These are phyloP conservation scores for Columbina picui DNA, from an alignment of 2,113 vertebrate species.

Conservation along the genomic window DNA sequence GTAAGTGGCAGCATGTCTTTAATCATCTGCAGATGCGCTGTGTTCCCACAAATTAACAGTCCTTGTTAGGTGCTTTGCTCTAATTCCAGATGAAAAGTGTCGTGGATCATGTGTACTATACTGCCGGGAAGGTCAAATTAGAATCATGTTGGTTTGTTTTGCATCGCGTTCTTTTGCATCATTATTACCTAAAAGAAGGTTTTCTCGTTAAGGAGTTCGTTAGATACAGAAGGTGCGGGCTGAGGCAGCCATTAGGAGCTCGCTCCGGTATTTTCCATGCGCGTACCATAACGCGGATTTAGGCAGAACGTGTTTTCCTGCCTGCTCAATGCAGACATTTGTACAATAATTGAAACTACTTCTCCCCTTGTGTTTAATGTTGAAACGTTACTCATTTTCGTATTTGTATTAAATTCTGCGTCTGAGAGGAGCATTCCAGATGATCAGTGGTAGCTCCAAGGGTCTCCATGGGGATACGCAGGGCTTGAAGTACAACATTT, in stretches of 20 bases:
- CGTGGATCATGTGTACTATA: neutral
- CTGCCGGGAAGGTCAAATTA: neutral
- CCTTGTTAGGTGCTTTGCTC: neutral
- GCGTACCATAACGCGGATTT: neutral
- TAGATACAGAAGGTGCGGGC: neutral
- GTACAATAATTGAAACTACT: neutral
- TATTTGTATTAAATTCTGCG: neutral
- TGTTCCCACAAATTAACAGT: neutral
- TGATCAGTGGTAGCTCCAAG: neutral
- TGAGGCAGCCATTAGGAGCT: neutral
- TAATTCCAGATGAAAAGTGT: neutral
- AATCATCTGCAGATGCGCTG: slow-evolving; percentile 3
- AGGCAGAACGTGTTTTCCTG: neutral
- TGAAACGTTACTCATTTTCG: neutral
- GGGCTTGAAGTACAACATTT: neutral
- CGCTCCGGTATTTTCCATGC: neutral
- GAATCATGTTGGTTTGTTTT: neutral
- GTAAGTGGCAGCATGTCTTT: slow-evolving; percentile 15
- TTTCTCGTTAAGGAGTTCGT: neutral
- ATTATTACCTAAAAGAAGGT: neutral
- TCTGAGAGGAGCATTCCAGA: neutral
- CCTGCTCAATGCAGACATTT: neutral
- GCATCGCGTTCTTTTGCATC: neutral
- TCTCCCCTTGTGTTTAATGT: neutral
- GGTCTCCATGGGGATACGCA: neutral